These are phyloP conservation scores for Drosophila merina DNA, from an alignment of 2,888 invertebrate genomes.

Conservation along the genomic window DNA sequence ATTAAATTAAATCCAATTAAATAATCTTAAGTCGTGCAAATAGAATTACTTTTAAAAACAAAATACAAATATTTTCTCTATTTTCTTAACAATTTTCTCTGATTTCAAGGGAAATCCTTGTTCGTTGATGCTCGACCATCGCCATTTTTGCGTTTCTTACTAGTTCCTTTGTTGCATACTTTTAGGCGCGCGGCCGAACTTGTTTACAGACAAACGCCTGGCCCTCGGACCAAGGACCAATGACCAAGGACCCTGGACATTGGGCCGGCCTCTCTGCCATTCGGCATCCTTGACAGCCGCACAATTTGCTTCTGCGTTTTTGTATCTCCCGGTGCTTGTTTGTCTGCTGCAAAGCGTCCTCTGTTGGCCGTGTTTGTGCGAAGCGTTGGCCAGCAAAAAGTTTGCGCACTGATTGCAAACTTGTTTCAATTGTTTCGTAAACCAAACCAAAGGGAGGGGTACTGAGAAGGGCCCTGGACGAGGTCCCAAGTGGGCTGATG, in stretches of 20 bases:
- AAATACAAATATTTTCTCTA: too few relatives aligned
- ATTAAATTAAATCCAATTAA: background rate
- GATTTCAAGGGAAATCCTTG: background rate
- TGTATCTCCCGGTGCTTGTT: slow-evolving; percentile 60
- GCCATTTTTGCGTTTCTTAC: slow-evolving; percentile 11
- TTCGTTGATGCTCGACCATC: background rate
- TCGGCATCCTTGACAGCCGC: slow-evolving; percentile 56
- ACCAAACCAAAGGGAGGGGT: slow-evolving; percentile 39
- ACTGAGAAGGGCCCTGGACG: slow-evolving; percentile 13
- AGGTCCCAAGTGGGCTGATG: slow-evolving; percentile 1
- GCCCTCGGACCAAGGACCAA: slow-evolving; percentile 12
- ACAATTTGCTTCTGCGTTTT: slow-evolving; percentile 70
- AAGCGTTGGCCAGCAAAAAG: slow-evolving; percentile 56
- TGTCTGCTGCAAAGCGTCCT: slow-evolving; percentile 29
- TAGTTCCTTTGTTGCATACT: slow-evolving; percentile 53
- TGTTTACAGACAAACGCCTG: slow-evolving; percentile 64
- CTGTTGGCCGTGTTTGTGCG: slow-evolving; percentile 22
- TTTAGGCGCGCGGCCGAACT: slow-evolving; percentile 61
- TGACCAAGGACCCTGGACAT: slow-evolving; percentile 14
- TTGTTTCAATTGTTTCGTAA: slow-evolving; percentile 74
- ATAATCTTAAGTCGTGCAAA: too few relatives aligned
- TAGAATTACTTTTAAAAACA: too few relatives aligned
- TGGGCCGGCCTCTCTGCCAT: slow-evolving; percentile 12
- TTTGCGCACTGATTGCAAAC: slow-evolving; percentile 76
- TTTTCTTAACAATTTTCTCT: background rate